Base-by-base conservation (phyloP, 2,113 vertebrate species). In the Larimichthys crocea region DNA sequence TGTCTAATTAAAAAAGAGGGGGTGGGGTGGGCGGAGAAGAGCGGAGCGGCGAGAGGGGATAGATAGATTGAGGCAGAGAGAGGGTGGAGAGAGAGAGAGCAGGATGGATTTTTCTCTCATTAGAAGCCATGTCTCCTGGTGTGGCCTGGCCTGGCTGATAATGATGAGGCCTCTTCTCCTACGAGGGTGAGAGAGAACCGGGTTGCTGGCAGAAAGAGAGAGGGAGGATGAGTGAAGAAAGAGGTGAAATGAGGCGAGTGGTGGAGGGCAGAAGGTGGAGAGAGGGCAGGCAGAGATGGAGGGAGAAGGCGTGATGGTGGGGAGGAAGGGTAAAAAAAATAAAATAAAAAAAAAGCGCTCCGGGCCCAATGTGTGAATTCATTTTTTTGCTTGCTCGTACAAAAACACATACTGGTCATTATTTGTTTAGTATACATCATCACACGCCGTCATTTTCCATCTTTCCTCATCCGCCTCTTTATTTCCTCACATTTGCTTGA, bases 91-190 rank as follows among this genome's bases (percentile, higher is more conserved):
- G 59, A 44, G 83, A 57, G 84, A 78, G 85, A 80, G 88, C 89
- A 87, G 92, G 91, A 95, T 94, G 93, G 94, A 93, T 95, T 95
- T 95, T 94, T 93, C 94, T 93, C 93, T 95, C 94, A 95, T 95
- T 94, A 95, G 94, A 92, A 91, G 93, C 92, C 87, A 82, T 82
- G 93, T 94, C 94, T 95, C 93, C 93, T 94, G 92, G 90, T 92
- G 92, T 92, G 93, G 92, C 91, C 92, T 93, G 91, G 93, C 86
- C 90, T 74, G 83, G 84, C 91, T 92, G 92, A 92, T 92, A 93
- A 93, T 93, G 93, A 94, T 91, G 91, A 93, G 90, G 90, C 91
- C 89, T 86, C 84, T 79, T 91, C 86, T 89, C 88, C 90, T 81
- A 35, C 22, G 62, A 87, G 82, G 80, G 79, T 53, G 83, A 84